These are phyloP conservation scores for Zapornia atra DNA, from an alignment of 2,113 vertebrate species.

Conservation along the genomic window DNA sequence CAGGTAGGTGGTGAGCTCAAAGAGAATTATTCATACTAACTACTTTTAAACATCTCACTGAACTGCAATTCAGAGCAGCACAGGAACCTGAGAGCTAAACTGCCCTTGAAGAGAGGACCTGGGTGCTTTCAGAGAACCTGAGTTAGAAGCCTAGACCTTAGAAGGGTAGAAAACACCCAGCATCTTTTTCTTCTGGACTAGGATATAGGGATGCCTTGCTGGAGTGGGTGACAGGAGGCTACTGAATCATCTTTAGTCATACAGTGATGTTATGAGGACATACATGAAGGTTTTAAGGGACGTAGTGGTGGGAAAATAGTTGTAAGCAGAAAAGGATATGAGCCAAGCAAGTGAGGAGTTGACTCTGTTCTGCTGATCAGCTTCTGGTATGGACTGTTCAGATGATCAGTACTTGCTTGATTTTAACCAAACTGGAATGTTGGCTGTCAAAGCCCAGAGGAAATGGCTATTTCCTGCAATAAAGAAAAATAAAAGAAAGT, in stretches of 20 bases:
- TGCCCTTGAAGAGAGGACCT: background rate
- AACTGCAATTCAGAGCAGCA: background rate
- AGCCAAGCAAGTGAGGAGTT: background rate
- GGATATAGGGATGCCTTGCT: background rate
- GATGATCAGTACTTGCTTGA: background rate
- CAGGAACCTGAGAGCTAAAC: background rate
- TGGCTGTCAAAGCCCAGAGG: background rate
- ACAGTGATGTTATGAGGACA: background rate
- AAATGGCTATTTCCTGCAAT: background rate
- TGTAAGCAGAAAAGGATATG: background rate
- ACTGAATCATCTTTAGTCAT: background rate
- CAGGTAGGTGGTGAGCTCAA: constrained; percentile 18
- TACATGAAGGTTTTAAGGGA: background rate
- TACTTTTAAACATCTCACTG: background rate
- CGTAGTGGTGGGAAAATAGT: background rate
- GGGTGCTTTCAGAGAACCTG: background rate
- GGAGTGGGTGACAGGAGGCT: background rate
- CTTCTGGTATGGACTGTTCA: background rate
- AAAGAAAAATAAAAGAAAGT: background rate
- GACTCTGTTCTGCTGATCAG: background rate
- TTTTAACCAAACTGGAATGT: background rate
- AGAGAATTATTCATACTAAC: background rate
- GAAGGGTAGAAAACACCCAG: background rate
- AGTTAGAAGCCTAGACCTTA: background rate
- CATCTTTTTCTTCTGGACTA: constrained; percentile 21